Evolutionary conservation across 2,113 vertebrate genomes (phyloP).

Genomic region (Notarius quadriscutis): DNA sequence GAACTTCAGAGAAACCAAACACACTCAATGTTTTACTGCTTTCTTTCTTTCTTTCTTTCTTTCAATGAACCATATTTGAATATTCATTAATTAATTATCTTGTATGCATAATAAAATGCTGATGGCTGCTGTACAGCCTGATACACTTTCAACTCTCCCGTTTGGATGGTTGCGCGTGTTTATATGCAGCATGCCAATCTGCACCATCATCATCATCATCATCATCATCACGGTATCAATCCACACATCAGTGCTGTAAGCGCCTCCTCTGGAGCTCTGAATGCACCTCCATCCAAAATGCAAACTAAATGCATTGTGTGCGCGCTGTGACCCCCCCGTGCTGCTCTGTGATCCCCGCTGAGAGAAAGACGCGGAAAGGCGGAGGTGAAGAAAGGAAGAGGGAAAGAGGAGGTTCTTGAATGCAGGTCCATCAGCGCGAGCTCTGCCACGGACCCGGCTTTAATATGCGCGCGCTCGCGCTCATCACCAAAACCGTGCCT

Average conservation of each 20-base stretch:
- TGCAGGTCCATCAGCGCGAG: constrained; percentile 28
- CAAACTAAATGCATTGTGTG: constrained; percentile 42
- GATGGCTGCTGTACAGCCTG: background rate
- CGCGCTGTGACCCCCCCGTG: constrained; percentile 28
- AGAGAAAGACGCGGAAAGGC: constrained; percentile 25
- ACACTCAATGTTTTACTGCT: background rate
- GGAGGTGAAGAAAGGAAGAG: background rate
- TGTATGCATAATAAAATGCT: background rate
- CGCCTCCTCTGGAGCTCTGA: constrained; percentile 10
- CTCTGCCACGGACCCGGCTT: background rate
- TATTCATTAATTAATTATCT: background rate
- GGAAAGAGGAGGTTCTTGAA: background rate
- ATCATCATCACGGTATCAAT: background rate
- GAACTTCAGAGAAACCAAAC: background rate
- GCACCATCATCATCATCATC: background rate
- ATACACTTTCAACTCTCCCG: background rate
- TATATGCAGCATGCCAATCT: background rate
- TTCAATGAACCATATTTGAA: background rate
- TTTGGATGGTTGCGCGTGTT: background rate
- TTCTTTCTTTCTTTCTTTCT: background rate
- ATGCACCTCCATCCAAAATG: constrained; percentile 42
- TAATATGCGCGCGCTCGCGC: constrained; percentile 34
- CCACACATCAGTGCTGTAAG: background rate
- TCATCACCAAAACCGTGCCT: constrained; percentile 29
- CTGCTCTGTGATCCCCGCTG: constrained; percentile 15